Conservation (phyloP, 1,140 invertebrate species). For the Drosophila persimilis region DNA sequence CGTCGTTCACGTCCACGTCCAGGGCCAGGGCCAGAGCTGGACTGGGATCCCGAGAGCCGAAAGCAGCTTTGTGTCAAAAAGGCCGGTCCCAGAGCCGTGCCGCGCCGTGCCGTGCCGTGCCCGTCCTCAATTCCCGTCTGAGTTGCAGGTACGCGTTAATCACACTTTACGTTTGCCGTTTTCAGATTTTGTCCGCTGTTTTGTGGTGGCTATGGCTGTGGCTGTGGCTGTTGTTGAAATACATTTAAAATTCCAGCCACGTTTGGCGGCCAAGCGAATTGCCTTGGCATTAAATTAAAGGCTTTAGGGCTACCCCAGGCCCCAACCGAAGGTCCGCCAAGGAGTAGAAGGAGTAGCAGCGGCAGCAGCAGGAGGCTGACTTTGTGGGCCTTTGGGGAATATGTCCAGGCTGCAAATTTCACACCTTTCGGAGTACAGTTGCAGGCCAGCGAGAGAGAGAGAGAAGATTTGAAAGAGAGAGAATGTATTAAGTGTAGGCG, state of each 20-base stretch:
- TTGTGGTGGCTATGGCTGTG: too few species aligned
- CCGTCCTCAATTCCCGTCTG: constrained; percentile 33
- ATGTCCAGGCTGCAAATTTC: constrained; percentile 66
- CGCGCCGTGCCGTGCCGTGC: constrained; percentile 2
- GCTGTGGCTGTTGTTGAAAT: constrained; percentile 27
- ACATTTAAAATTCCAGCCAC: constrained; percentile 73
- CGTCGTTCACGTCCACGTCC: constrained; percentile 10
- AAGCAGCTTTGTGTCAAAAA: constrained; percentile 64
- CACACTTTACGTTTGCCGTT: constrained; percentile 69
- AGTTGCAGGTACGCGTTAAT: constrained; percentile 74
- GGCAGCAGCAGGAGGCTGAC: constrained; percentile 14
- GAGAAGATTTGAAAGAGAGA: neutral
- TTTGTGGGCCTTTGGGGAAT: constrained; percentile 60
- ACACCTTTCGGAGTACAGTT: constrained; percentile 61
- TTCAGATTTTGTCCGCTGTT: constrained; percentile 33
- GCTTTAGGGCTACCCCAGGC: constrained; percentile 36
- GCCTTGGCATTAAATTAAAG: constrained; percentile 70
- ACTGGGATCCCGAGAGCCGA: neutral
- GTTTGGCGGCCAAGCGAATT: constrained; percentile 64
- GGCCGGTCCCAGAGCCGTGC: constrained; percentile 31
- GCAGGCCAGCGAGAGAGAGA: constrained; percentile 9
- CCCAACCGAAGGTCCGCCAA: constrained; percentile 2
- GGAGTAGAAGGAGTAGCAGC: constrained; percentile 17
- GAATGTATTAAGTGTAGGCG: constrained; percentile 36
- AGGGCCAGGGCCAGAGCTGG: neutral